phyloP scores from a whole-genome alignment of 2,113 vertebrate genomes.

The Diphyllodes magnificus region DNA sequence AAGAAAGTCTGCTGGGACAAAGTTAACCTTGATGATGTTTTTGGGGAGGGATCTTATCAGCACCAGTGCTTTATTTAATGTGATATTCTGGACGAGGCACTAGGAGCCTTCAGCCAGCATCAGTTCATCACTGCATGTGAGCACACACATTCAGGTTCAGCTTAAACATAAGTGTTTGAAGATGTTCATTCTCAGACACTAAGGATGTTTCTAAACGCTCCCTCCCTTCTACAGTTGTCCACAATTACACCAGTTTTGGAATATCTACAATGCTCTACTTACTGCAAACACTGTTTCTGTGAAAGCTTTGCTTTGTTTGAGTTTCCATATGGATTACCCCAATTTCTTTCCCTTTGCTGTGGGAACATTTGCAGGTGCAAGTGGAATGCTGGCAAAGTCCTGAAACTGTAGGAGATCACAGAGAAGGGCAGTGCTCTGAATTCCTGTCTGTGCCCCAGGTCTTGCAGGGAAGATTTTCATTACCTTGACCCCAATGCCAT shows the following conservation, averaged over 20 bases:
- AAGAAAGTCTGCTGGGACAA: not conserved
- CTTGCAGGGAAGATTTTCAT: not conserved
- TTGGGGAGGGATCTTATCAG: not conserved
- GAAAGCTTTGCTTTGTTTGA: not conserved
- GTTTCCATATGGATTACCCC: not conserved
- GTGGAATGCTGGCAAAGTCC: not conserved
- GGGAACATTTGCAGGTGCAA: not conserved
- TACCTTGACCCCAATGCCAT: not conserved
- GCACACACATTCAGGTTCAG: accelerated
- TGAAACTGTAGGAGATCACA: not conserved
- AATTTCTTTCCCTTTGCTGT: not conserved
- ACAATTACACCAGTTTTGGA: not conserved
- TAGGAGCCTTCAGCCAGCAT: not conserved
- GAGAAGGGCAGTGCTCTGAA: not conserved
- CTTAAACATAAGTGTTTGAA: not conserved
- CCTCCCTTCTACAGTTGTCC: not conserved
- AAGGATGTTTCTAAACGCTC: not conserved
- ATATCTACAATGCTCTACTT: not conserved
- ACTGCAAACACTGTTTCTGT: not conserved
- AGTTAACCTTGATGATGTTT: not conserved
- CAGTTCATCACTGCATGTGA: not conserved
- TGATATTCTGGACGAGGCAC: not conserved
- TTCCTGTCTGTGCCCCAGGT: not conserved
- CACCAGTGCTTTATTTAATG: not conserved
- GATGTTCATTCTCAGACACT: not conserved